Conservation (phyloP, 2,797 vertebrate genomes). For the Falco biarmicus region DNA sequence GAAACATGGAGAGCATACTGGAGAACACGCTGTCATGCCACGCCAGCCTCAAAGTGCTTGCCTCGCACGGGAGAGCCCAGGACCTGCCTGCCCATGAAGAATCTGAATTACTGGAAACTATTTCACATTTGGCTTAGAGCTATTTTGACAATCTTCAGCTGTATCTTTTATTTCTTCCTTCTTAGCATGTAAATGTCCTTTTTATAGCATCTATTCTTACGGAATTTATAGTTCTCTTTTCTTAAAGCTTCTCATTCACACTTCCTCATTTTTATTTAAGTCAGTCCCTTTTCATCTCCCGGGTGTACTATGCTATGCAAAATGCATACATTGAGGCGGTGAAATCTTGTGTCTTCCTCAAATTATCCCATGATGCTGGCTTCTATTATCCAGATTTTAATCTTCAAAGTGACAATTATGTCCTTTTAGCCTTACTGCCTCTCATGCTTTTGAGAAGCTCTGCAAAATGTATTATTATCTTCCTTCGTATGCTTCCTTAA, state of each 20-base stretch:
- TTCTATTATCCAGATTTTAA: background rate
- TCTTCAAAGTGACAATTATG: background rate
- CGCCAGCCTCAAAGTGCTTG: background rate
- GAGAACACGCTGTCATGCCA: background rate
- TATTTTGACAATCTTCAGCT: slow-evolving; percentile 59
- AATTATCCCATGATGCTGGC: background rate
- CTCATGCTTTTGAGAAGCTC: background rate
- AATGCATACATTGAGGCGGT: background rate
- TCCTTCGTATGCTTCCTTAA: background rate
- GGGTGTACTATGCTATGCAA: background rate
- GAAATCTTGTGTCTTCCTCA: slow-evolving; percentile 18
- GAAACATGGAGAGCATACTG: background rate
- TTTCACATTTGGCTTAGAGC: slow-evolving; percentile 45
- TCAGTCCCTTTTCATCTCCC: slow-evolving; percentile 7
- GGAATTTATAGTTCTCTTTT: slow-evolving; percentile 60
- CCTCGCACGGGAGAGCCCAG: background rate
- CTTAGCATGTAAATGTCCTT: slow-evolving; percentile 39
- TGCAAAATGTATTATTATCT: background rate
- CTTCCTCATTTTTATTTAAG: slow-evolving; percentile 50
- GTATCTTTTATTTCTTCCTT: slow-evolving; percentile 58
- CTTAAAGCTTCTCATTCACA: slow-evolving; percentile 39
- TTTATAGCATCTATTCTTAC: slow-evolving; percentile 57
- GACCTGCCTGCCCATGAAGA: background rate
- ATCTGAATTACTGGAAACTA: slow-evolving; percentile 38
- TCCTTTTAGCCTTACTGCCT: background rate